Conservation (phyloP, 2,888 invertebrate genomes). For the Ditylenchus weischeri region DNA sequence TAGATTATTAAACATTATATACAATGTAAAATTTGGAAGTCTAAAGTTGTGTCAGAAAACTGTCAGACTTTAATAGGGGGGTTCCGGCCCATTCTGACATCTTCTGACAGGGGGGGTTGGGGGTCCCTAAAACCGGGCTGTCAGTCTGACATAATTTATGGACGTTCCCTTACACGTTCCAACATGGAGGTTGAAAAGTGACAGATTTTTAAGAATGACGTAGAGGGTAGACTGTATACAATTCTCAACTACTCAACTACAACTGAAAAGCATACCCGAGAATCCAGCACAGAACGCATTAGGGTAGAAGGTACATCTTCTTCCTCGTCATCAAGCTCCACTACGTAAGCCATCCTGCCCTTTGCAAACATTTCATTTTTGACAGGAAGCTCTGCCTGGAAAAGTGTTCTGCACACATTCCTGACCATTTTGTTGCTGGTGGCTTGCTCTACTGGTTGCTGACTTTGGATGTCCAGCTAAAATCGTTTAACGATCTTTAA, state of each 20-base stretch:
- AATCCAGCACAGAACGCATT: conserved; percentile 61
- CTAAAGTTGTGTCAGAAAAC: too few species aligned
- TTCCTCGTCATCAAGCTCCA: conserved; percentile 79
- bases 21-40: too few species aligned
- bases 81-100: too few species aligned
- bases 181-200: too few species aligned
- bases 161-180: too few species aligned
- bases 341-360: conserved; percentile 95
- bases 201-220: too few species aligned
- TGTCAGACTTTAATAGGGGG: too few species aligned
- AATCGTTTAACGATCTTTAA: background rate
- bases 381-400: conserved; percentile 66
- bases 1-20: too few species aligned
- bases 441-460: conserved; percentile 21
- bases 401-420: conserved; percentile 67
- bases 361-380: conserved; percentile 79
- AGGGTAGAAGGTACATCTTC: conserved; percentile 91
- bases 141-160: too few species aligned
- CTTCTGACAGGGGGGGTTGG: too few species aligned
- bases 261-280: conserved; percentile 68
- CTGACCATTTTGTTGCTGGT: conserved; percentile 53
- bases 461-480: conserved; percentile 2
- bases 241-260: too few species aligned
- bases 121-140: too few species aligned
- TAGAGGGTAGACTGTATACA: conserved; percentile 67